phyloP scores from a whole-genome alignment of 2,888 invertebrate species.

The Hypena proboscidalis region DNA sequence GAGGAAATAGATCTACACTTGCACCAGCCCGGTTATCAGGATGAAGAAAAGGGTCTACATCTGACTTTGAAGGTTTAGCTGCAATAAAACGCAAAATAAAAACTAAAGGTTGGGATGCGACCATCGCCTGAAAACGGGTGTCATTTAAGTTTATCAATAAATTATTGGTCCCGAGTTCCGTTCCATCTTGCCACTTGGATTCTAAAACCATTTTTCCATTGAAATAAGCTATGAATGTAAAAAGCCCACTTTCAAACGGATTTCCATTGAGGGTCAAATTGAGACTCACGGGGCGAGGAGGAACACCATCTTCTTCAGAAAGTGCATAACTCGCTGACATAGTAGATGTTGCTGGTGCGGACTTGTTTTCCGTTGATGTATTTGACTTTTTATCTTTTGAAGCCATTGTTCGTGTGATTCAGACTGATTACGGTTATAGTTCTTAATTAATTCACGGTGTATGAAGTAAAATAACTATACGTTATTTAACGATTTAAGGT shows the following conservation, averaged over 20 bases:
- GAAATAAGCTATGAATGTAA: constrained; percentile 55
- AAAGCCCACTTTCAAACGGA: constrained; percentile 53
- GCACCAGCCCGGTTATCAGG: constrained; percentile 70
- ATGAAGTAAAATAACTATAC: too few relatives aligned
- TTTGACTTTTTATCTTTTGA: constrained; percentile 15
- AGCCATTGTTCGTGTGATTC: constrained; percentile 13
- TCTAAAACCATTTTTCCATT: constrained; percentile 59
- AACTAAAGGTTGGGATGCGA: constrained; percentile 65
- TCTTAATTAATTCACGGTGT: too few relatives aligned
- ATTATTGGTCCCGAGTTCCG: constrained; percentile 36
- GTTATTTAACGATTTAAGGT: too few relatives aligned
- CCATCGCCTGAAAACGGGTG: constrained; percentile 40
- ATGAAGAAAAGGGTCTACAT: constrained; percentile 63
- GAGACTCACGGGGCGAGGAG: constrained; percentile 49
- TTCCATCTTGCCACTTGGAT: constrained; percentile 56
- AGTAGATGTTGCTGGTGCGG: constrained; percentile 22
- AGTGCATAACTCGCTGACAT: constrained; percentile 46
- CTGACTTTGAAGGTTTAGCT: constrained; percentile 58
- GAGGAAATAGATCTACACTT: constrained; percentile 68
- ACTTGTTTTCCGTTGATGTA: constrained; percentile 25
- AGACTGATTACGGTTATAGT: neutral
- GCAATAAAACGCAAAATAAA: constrained; percentile 59
- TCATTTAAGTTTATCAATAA: constrained; percentile 62
- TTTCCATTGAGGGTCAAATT: constrained; percentile 53
- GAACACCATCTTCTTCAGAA: constrained; percentile 39